phyloP scores from a whole-genome alignment of 2,113 vertebrate species.

The Microcebus lehilahytsara region DNA sequence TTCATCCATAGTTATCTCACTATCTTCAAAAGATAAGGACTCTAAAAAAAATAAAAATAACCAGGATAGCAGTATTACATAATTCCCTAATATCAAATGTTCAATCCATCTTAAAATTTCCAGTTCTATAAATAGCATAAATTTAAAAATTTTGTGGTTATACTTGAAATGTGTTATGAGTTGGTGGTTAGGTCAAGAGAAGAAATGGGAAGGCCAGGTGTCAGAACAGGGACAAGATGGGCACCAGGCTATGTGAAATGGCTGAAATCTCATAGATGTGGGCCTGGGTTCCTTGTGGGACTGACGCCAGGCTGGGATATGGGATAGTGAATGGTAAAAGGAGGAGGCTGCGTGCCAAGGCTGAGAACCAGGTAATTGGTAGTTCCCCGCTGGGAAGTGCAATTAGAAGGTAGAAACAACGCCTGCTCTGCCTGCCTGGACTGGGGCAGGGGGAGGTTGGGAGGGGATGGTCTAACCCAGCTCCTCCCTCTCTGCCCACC shows the following conservation, averaged over 20 bases:
- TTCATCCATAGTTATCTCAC: slow-evolving; percentile 15
- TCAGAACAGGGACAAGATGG: not conserved
- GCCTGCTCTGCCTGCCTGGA: too few relatives aligned
- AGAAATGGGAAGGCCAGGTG: not conserved
- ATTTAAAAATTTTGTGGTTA: not conserved
- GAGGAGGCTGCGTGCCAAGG: not conserved
- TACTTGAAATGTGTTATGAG: not conserved
- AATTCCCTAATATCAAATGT: not conserved
- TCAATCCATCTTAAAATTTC: not conserved
- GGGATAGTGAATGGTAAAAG: not conserved
- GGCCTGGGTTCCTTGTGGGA: not conserved
- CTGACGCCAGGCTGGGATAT: not conserved
- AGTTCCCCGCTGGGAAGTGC: not conserved
- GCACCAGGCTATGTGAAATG: not conserved
- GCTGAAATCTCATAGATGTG: not conserved
- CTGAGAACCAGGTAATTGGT: not conserved
- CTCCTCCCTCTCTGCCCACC: not conserved
- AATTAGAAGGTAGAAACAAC: not conserved
- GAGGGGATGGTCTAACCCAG: too few relatives aligned
- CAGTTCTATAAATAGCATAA: not conserved
- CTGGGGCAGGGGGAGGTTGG: too few relatives aligned
- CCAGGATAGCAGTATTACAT: not conserved
- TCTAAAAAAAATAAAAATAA: not conserved
- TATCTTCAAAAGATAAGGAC: not conserved
- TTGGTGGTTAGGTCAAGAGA: not conserved